phyloP scores from a whole-genome alignment of 92 coral and sea anemone genomes.

The Nematostella vectensis region DNA sequence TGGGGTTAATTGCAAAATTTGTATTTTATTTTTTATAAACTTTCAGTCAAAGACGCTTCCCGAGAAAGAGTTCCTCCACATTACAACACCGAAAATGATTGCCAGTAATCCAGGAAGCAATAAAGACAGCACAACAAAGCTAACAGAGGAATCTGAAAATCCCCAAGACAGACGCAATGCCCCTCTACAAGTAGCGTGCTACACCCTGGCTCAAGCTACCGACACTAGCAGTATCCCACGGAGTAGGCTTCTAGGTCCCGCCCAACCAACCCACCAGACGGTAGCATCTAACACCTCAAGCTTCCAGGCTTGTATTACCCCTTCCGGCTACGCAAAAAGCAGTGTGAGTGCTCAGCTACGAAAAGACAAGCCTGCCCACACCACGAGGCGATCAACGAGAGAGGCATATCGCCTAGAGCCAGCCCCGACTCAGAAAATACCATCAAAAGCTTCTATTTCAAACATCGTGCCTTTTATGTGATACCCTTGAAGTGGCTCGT shows the following conservation, averaged over 20 bases:
- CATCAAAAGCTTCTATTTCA: conserved; percentile 51
- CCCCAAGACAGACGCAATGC: too few relatives aligned
- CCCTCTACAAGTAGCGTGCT: too few relatives aligned
- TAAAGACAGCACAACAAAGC: conserved; percentile 18
- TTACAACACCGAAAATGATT: conserved; percentile 61
- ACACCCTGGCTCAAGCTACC: too few relatives aligned
- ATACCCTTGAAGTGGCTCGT: too few relatives aligned
- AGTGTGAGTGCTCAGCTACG: too few relatives aligned
- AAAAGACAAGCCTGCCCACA: too few relatives aligned
- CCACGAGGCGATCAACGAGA: too few relatives aligned
- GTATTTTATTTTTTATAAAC: too few relatives aligned
- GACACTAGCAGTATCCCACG: too few relatives aligned
- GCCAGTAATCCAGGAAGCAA: conserved; percentile 21
- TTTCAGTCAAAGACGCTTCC: conserved; percentile 25
- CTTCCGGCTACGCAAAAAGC: conserved; percentile 59
- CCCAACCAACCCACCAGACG: conserved; percentile 16
- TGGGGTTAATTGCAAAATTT: neutral
- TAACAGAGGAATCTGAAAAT: conserved; percentile 11
- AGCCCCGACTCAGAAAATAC: conserved; percentile 16
- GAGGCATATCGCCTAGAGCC: too few relatives aligned
- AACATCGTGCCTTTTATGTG: conserved; percentile 52
- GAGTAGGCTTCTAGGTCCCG: too few relatives aligned
- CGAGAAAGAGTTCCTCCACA: conserved; percentile 66
- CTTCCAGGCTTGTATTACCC: conserved; percentile 78
- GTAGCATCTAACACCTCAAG: conserved; percentile 29